Conservation (phyloP, 2,888 invertebrate species). For the Limenitis camilla region DNA sequence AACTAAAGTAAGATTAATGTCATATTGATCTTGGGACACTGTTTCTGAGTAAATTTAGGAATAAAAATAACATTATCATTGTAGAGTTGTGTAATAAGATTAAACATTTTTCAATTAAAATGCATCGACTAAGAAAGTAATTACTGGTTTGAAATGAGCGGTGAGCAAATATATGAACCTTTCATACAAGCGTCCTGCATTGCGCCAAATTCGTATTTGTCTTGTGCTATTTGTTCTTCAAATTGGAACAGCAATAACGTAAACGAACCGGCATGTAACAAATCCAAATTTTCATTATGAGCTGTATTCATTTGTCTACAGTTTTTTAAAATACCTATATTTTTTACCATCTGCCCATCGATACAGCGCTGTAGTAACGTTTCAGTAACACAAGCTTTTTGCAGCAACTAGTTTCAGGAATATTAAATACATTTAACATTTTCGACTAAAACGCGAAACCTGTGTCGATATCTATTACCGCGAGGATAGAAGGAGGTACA, state of each 20-base stretch:
- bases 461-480: constrained; percentile 56
- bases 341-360: neutral
- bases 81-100: neutral
- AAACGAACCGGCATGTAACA: constrained; percentile 12
- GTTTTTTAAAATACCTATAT: constrained; percentile 4
- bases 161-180: constrained; percentile 51
- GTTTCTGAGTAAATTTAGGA: too few species aligned
- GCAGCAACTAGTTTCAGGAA: constrained; percentile 20
- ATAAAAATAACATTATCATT: too few species aligned
- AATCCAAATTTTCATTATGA: constrained; percentile 11
- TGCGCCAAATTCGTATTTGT: constrained; percentile 64
- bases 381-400: constrained; percentile 31
- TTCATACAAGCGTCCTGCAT: constrained; percentile 61
- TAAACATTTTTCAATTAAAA: constrained; percentile 22
- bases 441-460: constrained; percentile 57
- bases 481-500: constrained; percentile 55
- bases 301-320: constrained; percentile 6
- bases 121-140: constrained; percentile 47
- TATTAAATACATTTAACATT: constrained; percentile 36
- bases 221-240: constrained; percentile 56
- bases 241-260: constrained; percentile 37
- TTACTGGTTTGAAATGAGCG: constrained; percentile 56
- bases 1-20: too few species aligned
- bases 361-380: constrained; percentile 17
- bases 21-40: too few species aligned